Evolutionary conservation across 2,113 vertebrate genomes (phyloP).

Genomic region (Salminus brasiliensis): DNA sequence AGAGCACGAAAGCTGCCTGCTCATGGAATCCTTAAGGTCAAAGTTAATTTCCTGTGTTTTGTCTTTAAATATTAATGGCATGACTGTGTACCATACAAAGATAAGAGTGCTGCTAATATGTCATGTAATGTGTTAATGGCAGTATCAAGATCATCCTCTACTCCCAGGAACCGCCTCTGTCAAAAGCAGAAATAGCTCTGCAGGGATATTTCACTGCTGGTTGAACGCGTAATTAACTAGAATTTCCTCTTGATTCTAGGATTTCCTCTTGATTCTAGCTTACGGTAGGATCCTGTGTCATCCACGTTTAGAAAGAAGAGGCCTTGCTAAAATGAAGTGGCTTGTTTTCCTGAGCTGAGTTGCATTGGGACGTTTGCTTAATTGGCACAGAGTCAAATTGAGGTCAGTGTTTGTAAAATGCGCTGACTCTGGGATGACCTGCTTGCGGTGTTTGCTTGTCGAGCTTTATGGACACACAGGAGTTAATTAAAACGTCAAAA

Average conservation of each 20-base stretch:
- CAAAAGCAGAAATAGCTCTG: conserved; percentile 29
- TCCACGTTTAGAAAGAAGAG: neutral
- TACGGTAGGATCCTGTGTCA: neutral
- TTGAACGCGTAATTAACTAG: conserved; percentile 59
- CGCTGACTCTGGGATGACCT: conserved; percentile 21
- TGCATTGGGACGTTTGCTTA: neutral
- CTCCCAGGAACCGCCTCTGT: conserved; percentile 3
- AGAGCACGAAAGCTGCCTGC: neutral
- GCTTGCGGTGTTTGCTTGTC: neutral
- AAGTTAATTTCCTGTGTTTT: conserved; percentile 4
- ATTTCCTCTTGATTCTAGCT: conserved; percentile 39
- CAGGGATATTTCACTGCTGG: conserved; percentile 49
- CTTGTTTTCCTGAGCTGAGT: neutral
- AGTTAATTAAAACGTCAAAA: conserved; percentile 43
- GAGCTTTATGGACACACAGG: conserved; percentile 34
- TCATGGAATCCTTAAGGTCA: neutral
- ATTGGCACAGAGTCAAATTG: neutral
- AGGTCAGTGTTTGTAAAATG: conserved; percentile 12
- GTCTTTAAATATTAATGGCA: conserved; percentile 13
- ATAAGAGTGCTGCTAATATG: neutral
- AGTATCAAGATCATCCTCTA: neutral
- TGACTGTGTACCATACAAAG: neutral
- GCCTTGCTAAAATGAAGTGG: neutral
- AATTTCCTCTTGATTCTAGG: conserved; percentile 46
- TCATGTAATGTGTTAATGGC: neutral